Percentiles rank a stretch among this genome's conserved stretches.
These are phyloP conservation scores for Coremacera marginata DNA, from an alignment of 2,888 invertebrate genomes.

Conservation along the genomic window DNA sequence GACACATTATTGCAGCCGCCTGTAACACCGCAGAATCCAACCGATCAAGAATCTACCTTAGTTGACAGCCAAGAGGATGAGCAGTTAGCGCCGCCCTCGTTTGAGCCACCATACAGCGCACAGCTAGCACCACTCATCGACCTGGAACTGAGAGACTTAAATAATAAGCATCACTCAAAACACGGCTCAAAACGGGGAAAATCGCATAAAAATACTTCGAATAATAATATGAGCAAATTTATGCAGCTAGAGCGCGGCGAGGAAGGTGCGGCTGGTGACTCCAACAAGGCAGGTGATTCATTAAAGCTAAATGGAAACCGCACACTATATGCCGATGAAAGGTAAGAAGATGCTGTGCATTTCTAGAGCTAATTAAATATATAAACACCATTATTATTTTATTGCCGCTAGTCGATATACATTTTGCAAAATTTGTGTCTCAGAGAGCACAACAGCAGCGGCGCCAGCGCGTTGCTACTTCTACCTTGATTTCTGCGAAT, in stretches of 20 bases:
- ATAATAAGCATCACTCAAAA: constrained; percentile 42
- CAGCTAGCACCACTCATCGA: constrained; percentile 56
- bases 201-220: not conserved
- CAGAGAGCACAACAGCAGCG: not conserved
- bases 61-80: constrained; percentile 26
- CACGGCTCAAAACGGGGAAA: not conserved
- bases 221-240: constrained; percentile 45
- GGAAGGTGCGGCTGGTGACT: constrained; percentile 26
- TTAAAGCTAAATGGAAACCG: constrained; percentile 48
- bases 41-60: constrained; percentile 40
- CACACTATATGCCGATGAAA: constrained; percentile 48
- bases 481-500: not conserved
- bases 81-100: constrained; percentile 14
- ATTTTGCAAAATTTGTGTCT: not conserved
- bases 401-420: not conserved
- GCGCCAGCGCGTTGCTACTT: constrained; percentile 1
- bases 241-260: constrained; percentile 49
- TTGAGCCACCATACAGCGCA: constrained; percentile 55
- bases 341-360: constrained; percentile 47
- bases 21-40: not conserved
- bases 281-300: constrained; percentile 47
- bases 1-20: constrained; percentile 30
- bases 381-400: not conserved
- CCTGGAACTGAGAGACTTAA: constrained; percentile 48
- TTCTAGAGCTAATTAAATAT: not conserved